Percentiles rank a stretch among this genome's conserved stretches.
Evolutionary conservation across 2,888 invertebrate genomes (phyloP).

Genomic region (Drosophila nr. perissopoda): DNA sequence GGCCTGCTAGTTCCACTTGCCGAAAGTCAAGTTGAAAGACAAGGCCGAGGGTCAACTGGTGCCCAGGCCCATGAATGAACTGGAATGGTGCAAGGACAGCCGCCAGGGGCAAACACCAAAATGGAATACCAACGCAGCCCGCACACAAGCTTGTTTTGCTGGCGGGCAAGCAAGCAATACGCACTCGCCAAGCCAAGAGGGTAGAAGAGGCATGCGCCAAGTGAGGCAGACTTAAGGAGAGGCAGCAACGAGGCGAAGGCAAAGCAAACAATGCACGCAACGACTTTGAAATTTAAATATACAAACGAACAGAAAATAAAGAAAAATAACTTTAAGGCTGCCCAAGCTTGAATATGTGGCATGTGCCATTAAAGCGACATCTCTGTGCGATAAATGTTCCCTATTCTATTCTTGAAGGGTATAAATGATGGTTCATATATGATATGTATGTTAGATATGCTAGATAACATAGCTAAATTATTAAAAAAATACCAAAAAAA

Average conservation of each 20-base stretch:
- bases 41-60: conserved; percentile 67
- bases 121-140: conserved; percentile 13
- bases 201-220: neutral
- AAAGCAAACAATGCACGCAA: conserved; percentile 37
- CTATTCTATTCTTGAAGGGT: neutral
- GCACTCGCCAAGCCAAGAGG: conserved; percentile 19
- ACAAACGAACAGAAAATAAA: conserved; percentile 14
- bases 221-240: neutral
- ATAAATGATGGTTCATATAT: neutral
- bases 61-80: conserved; percentile 18
- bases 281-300: conserved; percentile 29
- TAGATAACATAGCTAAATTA: neutral
- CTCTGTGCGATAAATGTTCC: neutral
- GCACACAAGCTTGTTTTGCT: conserved; percentile 60
- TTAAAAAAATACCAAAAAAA: too few relatives aligned
- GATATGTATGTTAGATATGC: neutral
- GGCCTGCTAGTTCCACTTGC: conserved; percentile 51
- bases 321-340: neutral
- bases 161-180: conserved; percentile 28
- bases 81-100: conserved; percentile 39
- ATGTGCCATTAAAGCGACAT: neutral
- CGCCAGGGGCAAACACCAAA: conserved; percentile 49
- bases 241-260: conserved; percentile 9
- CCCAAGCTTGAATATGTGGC: neutral
- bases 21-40: conserved; percentile 79